These are phyloP conservation scores for Syngnathoides biaculeatus DNA, from an alignment of 2,113 vertebrate species.

Conservation along the genomic window DNA sequence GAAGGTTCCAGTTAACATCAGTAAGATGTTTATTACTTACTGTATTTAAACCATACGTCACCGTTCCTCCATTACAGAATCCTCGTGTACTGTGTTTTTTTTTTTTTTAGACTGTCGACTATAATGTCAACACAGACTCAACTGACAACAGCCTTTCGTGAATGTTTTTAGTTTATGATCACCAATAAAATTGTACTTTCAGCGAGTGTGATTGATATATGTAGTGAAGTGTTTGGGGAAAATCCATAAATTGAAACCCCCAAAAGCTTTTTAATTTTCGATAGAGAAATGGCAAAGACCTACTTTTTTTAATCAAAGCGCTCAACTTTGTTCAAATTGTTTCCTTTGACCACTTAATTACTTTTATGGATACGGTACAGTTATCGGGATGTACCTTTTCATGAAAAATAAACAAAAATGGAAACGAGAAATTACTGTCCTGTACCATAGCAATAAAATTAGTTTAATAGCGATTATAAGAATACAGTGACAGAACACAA, in stretches of 20 bases:
- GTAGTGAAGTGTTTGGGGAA: background rate
- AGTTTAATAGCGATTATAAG: conserved; percentile 42
- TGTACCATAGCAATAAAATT: conserved; percentile 24
- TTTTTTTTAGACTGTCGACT: background rate
- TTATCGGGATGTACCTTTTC: no score
- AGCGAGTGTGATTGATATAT: background rate
- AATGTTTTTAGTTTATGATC: background rate
- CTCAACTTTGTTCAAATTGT: no score
- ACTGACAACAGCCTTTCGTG: background rate
- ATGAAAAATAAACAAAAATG: background rate
- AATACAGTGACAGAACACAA: conserved; percentile 24
- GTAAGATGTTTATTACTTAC: background rate
- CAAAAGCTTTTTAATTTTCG: no score
- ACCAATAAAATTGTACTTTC: background rate
- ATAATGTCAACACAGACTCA: background rate
- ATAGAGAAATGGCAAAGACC: no score
- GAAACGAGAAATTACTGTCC: background rate
- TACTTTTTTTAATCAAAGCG: no score
- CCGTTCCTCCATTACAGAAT: background rate
- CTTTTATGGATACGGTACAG: no score
- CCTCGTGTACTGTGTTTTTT: background rate
- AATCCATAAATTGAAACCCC: no score
- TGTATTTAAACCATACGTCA: background rate
- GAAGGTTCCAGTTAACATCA: background rate
- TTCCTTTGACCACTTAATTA: no score